Percentiles rank a stretch among this genome's conserved stretches.
Conservation (phyloP, 2,797 vertebrate genomes). For the Spheniscus humboldti region DNA sequence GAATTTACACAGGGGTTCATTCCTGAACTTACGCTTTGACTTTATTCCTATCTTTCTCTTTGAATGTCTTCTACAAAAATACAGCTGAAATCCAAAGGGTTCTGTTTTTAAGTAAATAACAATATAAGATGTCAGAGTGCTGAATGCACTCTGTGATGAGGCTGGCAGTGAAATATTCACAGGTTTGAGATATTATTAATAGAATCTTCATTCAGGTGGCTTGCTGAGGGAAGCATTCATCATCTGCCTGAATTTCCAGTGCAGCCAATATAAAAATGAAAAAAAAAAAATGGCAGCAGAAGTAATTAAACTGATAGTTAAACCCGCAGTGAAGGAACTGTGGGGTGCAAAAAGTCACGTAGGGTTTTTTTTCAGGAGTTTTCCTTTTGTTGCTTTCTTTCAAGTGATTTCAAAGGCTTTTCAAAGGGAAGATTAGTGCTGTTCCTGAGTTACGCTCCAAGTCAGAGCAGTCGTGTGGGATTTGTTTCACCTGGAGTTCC, state of each 20-base stretch:
- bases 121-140: background rate
- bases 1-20: background rate
- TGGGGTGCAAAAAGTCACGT: background rate
- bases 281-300: background rate
- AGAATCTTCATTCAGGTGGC: constrained; percentile 1
- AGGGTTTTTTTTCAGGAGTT: background rate
- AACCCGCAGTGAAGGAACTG: background rate
- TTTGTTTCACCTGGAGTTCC: background rate
- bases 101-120: background rate
- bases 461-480: background rate
- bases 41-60: background rate
- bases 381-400: constrained; percentile 40
- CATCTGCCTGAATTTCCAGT: constrained; percentile 40
- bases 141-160: background rate
- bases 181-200: background rate
- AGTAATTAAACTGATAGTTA: constrained; percentile 62
- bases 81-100: background rate
- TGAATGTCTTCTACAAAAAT: background rate
- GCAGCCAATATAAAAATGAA: background rate
- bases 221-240: background rate
- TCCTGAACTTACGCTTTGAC: background rate
- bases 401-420: constrained; percentile 29
- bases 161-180: constrained; percentile 13
- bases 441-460: background rate
- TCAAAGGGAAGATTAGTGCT: background rate